phyloP scores from a whole-genome alignment of 2,888 invertebrate species.

The Muschampia staudingeri region DNA sequence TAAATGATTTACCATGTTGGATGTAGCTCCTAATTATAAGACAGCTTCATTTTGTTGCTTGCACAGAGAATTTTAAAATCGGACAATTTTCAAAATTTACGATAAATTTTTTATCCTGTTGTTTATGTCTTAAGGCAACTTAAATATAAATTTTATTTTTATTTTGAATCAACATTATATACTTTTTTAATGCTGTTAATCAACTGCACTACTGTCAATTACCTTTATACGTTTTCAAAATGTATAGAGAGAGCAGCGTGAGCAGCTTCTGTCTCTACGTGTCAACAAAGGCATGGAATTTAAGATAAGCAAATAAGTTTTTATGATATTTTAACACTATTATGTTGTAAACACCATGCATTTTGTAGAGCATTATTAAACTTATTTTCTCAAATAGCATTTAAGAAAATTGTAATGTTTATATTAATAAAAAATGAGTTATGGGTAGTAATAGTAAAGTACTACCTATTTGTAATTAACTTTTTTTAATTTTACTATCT shows the following conservation, averaged over 20 bases:
- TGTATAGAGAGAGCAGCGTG: background rate
- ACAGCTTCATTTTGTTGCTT: background rate
- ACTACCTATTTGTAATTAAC: constrained; percentile 33
- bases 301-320: background rate
- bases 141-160: background rate
- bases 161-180: background rate
- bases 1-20: background rate
- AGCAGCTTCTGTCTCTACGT: background rate
- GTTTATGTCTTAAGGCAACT: background rate
- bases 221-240: background rate
- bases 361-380: constrained; percentile 9
- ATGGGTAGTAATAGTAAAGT: background rate
- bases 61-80: background rate
- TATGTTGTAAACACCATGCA: constrained; percentile 12
- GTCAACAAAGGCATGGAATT: background rate
- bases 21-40: background rate
- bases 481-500: constrained; percentile 38
- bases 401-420: constrained; percentile 10
- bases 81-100: background rate
- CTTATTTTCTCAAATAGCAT: constrained; percentile 17
- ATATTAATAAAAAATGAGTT: constrained; percentile 15
- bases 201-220: background rate
- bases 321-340: background rate
- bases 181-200: background rate
- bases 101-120: background rate